Evolutionary conservation across 2,888 invertebrate species (phyloP).

Genomic region (Rambutsinella grinnellia): DNA sequence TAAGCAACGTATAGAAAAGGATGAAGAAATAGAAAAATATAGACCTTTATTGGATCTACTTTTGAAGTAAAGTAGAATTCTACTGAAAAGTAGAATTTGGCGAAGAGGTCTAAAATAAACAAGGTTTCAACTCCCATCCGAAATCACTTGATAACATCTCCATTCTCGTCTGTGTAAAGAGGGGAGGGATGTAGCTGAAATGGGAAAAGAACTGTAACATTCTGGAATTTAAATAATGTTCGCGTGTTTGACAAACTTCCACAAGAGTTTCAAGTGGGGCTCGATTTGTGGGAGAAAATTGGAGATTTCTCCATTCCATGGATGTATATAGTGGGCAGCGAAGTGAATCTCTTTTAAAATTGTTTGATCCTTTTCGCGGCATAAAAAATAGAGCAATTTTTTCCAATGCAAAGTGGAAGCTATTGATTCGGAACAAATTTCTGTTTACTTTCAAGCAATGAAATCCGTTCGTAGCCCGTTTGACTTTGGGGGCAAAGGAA

Average conservation of each 20-base stretch:
- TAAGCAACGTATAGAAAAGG: too few species aligned
- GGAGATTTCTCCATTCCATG: not conserved
- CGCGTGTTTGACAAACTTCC: not conserved
- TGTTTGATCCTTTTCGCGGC: not conserved
- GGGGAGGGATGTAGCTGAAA: not conserved
- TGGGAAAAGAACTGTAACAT: not conserved
- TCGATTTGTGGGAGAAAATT: slow-evolving; percentile 20
- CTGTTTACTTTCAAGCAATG: slow-evolving; percentile 49
- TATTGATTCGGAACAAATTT: slow-evolving; percentile 46
- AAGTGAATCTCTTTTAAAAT: not conserved
- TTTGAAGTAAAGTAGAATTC: too few species aligned
- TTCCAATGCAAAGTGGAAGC: not conserved
- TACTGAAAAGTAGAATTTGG: too few species aligned
- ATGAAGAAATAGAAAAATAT: too few species aligned
- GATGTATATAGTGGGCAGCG: not conserved
- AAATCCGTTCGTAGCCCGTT: slow-evolving; percentile 29
- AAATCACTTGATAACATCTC: too few species aligned
- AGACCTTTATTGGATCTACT: too few species aligned
- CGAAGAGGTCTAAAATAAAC: not conserved
- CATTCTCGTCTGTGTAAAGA: not conserved
- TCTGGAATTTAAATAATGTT: slow-evolving; percentile 9
- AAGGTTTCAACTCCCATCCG: too few species aligned
- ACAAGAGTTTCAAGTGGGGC: too few species aligned
- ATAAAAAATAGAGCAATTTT: not conserved
- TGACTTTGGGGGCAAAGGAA: slow-evolving; percentile 18